A percentile compares a stretch with the other conserved stretches of the same genome.
phyloP scores from a whole-genome alignment of 2,797 vertebrate genomes.

The Simalia tracyae region DNA sequence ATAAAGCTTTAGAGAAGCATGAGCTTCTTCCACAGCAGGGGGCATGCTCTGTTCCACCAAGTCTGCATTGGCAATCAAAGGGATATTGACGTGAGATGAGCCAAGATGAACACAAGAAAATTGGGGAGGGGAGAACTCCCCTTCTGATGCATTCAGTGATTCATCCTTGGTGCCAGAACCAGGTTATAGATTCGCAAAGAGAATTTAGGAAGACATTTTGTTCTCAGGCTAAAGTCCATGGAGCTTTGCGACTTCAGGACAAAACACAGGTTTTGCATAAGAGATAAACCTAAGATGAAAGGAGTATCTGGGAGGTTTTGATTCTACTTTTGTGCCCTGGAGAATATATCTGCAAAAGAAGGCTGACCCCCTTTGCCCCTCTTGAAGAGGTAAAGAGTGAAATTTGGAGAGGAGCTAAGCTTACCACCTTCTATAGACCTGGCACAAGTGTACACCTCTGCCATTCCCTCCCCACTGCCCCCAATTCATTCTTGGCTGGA shows the following conservation, averaged over 20 bases:
- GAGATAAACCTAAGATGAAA: background rate
- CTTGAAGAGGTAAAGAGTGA: too few relatives aligned
- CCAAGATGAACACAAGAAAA: conserved; percentile 42
- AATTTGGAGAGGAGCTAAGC: too few relatives aligned
- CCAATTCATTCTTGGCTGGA: too few relatives aligned
- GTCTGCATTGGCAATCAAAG: conserved; percentile 28
- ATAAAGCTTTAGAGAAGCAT: conserved; percentile 12
- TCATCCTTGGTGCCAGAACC: conserved; percentile 36
- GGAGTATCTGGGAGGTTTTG: background rate
- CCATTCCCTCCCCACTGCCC: too few relatives aligned
- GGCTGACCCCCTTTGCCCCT: too few relatives aligned
- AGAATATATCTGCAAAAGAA: too few relatives aligned
- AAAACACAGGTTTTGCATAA: background rate
- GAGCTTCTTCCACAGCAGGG: conserved; percentile 48
- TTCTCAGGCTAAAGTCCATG: background rate
- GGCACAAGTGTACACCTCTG: too few relatives aligned
- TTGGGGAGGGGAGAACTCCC: too few relatives aligned
- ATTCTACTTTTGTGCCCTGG: background rate
- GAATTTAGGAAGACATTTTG: too few relatives aligned
- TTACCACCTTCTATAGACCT: too few relatives aligned
- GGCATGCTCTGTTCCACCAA: conserved; percentile 15
- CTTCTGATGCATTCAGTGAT: conserved; percentile 48
- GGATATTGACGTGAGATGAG: conserved; percentile 34
- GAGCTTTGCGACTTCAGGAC: too few relatives aligned
- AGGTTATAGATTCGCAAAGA: conserved; percentile 17